Conservation (phyloP, 2,888 invertebrate species). For the Ormia ochracea region DNA sequence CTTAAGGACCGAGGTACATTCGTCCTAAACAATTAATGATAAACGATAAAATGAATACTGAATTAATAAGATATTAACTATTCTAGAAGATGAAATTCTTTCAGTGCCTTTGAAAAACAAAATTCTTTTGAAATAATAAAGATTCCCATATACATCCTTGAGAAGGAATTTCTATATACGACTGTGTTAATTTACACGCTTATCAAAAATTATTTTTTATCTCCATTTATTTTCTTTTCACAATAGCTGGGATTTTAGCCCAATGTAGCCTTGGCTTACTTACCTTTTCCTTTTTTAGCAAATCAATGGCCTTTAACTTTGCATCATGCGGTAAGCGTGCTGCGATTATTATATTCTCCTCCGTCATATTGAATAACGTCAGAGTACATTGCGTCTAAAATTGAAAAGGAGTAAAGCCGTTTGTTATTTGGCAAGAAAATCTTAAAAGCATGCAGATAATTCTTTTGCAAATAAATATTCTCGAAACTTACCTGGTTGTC, state of each 20-base stretch:
- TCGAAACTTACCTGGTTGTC: slow-evolving; percentile 81
- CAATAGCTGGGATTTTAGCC: too few species aligned
- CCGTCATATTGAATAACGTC: slow-evolving; percentile 89
- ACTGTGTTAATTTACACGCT: neutral
- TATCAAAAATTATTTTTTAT: too few species aligned
- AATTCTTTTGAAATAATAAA: too few species aligned
- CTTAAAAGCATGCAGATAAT: neutral
- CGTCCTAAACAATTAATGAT: slow-evolving; percentile 81
- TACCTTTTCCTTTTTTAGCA: slow-evolving; percentile 86
- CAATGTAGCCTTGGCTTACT: too few species aligned
- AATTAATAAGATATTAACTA: neutral
- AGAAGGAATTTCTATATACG: neutral
- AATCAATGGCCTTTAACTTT: slow-evolving; percentile 81
- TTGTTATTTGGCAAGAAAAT: neutral
- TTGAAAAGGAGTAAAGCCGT: neutral
- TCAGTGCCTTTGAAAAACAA: too few species aligned
- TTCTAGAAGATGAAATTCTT: neutral
- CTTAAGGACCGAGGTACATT: slow-evolving; percentile 89
- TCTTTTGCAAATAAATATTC: neutral
- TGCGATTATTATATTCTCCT: slow-evolving; percentile 91
- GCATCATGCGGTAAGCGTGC: slow-evolving; percentile 84
- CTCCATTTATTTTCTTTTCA: too few species aligned
- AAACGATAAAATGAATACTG: neutral
- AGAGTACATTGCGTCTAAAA: slow-evolving; percentile 88
- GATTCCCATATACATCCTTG: too few species aligned